Base-by-base conservation (phyloP, 2,113 vertebrate species). In the Eublepharis macularius region DNA sequence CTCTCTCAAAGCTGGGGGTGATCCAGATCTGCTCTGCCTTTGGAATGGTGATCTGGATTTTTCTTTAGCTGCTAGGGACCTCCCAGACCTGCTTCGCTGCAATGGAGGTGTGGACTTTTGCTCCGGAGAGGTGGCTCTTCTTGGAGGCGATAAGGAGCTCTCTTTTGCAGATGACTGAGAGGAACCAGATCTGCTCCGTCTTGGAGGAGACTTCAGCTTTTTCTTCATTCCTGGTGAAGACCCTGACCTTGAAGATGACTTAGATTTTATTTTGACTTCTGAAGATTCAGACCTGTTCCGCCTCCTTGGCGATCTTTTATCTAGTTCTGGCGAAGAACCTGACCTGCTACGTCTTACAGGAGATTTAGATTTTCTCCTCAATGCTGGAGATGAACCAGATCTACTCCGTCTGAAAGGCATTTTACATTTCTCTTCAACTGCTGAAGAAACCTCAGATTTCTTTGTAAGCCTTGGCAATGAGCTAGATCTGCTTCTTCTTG, bases 131-230 rank as follows among this genome's bases (percentile, higher is more conserved):
- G 43, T 34, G 73, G 24, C 34, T 73, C 84, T 88, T 26, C 90
- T 92, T 8, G 90, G 60, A 39, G 94, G 93, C 0, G 93, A 92
- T 54, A 54, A 87, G 60, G 94, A 95, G 39, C 92, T 94, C n/a
- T 94, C 93, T 72, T 94, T 94, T 57, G 87, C 76, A 81, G 93
- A 90, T 70, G 94, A 86, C 3, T 80, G 93, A 63, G 92, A 90
- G 4, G 94, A 94, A 74, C 91, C 82, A 91, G 91, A 93, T 63
- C 36, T 88, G 36, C 92, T 92, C 1, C 82, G 82, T 26, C 84
- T 86, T 84, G 86, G 34, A 41, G 92, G 68, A 39, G 80, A 72
- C 51, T 83, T 77, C 78, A 80, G 83, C 34, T 91, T 91, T 39
- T 72, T 65, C 76, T 72, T 57, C 72, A 81, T 92, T 86, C 76